A percentile compares a stretch with the other conserved stretches of the same genome.
These are phyloP conservation scores for Microcebus ravelobensis DNA, from an alignment of 2,113 vertebrate species.

Conservation along the genomic window DNA sequence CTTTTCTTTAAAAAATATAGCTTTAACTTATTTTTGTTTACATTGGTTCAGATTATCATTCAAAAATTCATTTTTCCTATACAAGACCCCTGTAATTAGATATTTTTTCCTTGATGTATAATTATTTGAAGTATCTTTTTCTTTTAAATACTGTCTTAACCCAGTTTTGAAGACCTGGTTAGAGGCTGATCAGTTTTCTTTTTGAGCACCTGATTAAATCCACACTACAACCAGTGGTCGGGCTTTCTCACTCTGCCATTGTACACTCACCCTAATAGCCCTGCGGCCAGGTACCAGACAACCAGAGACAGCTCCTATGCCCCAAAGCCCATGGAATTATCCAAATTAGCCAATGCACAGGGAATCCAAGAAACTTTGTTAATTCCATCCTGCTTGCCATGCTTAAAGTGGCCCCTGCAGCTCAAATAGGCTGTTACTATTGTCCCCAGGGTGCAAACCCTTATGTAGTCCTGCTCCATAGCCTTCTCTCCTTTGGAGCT, in stretches of 20 bases:
- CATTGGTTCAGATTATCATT: not conserved
- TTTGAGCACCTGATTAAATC: not conserved
- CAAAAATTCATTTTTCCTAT: not conserved
- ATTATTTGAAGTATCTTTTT: not conserved
- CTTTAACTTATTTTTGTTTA: not conserved
- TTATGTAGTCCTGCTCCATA: accelerated
- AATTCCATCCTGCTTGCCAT: not conserved
- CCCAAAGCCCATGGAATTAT: not conserved
- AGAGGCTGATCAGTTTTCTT: not conserved
- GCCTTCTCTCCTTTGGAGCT: not conserved
- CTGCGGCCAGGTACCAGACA: not conserved
- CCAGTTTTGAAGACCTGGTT: not conserved
- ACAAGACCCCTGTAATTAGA: not conserved
- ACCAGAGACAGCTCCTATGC: not conserved
- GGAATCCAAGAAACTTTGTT: not conserved
- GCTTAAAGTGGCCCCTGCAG: accelerated
- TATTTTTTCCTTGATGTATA: not conserved
- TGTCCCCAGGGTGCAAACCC: accelerated
- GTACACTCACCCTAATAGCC: too few relatives aligned
- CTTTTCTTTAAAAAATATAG: not conserved
- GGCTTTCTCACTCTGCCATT: not conserved
- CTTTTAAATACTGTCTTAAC: not conserved
- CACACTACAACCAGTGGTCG: not conserved
- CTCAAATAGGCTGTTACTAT: accelerated
- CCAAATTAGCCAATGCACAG: not conserved